phyloP scores from a whole-genome alignment of 2,797 vertebrate species.

The Anomalospiza imberbis region DNA sequence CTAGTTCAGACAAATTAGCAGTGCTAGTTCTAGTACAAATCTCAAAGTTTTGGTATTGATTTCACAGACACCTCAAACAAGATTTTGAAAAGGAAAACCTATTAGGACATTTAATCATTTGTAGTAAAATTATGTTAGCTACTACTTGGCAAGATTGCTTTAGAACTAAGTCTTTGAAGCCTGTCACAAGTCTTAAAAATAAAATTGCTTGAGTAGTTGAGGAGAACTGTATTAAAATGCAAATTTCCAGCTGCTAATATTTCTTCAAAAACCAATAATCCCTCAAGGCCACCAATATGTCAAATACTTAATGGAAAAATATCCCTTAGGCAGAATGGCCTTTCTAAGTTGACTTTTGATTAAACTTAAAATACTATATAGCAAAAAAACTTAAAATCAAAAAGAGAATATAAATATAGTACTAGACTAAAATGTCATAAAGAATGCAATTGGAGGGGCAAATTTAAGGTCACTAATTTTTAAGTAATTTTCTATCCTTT shows the following conservation, averaged over 20 bases:
- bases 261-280: conserved; percentile 99
- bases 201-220: conserved; percentile 96
- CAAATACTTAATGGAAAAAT: conserved; percentile 99
- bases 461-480: conserved; percentile 64
- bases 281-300: conserved; percentile 99
- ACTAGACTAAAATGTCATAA: conserved; percentile 72
- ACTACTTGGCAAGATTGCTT: conserved; percentile 82
- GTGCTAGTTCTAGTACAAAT: conserved; percentile 60
- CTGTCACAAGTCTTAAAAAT: conserved; percentile 90
- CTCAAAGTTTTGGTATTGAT: conserved; percentile 77
- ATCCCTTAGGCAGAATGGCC: conserved; percentile 92
- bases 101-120: conserved; percentile 79
- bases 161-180: conserved; percentile 86
- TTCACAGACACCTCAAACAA: conserved; percentile 71
- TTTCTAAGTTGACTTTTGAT: conserved; percentile 95
- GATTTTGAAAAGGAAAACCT: conserved; percentile 71
- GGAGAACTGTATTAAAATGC: conserved; percentile 99
- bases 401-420: conserved; percentile 73
- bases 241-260: conserved; percentile 99
- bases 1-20: conserved; percentile 62
- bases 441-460: conserved; percentile 49
- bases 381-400: conserved; percentile 74
- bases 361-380: conserved; percentile 90
- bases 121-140: conserved; percentile 81
- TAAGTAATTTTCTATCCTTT: conserved; percentile 58